Conservation (phyloP, 2,113 vertebrate genomes). For the Urocitellus parryii region DNA sequence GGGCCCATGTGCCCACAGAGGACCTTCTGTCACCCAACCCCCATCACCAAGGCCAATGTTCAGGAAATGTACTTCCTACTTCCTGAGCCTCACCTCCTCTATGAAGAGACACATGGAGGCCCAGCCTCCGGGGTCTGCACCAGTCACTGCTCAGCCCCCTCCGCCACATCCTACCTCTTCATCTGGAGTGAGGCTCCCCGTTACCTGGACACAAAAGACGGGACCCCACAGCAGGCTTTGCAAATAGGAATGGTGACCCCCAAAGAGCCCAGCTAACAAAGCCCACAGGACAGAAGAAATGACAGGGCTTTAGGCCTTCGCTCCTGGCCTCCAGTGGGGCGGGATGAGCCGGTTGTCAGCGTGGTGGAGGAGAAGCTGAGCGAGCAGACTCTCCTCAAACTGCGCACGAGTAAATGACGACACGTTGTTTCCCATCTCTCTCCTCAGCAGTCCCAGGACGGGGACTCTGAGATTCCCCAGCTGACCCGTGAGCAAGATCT, state of each 20-base stretch:
- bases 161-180: no score
- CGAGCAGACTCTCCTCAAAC: accelerated
- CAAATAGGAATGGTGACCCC: accelerated
- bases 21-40: no score
- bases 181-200: no score
- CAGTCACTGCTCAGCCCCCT: neutral
- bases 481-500: neutral
- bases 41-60: neutral
- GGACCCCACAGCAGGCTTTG: neutral
- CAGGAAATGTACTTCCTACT: neutral
- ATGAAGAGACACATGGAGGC: neutral
- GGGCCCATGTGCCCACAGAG: neutral
- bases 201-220: neutral
- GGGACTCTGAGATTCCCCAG: neutral
- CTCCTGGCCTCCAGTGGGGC: neutral
- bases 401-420: accelerated
- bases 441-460: neutral
- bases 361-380: neutral
- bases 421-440: neutral
- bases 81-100: neutral
- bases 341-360: neutral
- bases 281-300: neutral
- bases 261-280: neutral
- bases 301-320: neutral
- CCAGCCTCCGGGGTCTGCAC: neutral